A percentile compares a stretch with the other conserved stretches of the same genome.
These are phyloP conservation scores for Pollenia angustigena DNA, from an alignment of 2,888 invertebrate genomes.

Conservation along the genomic window DNA sequence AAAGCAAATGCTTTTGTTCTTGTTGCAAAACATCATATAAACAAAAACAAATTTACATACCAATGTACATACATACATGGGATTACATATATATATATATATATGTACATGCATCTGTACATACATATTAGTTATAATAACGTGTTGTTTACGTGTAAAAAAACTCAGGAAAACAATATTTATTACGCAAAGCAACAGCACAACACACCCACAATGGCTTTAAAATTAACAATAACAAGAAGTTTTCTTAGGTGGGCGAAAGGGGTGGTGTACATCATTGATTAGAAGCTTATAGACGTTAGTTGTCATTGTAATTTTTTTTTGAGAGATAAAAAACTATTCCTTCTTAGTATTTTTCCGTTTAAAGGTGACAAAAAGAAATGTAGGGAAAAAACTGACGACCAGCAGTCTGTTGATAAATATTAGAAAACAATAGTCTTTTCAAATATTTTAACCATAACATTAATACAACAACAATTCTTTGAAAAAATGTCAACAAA, in stretches of 20 bases:
- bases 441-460: slow-evolving; percentile 2
- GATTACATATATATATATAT: no score
- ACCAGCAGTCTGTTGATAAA: slow-evolving; percentile 61
- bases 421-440: not conserved
- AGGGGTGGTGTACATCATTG: not conserved
- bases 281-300: slow-evolving; percentile 14
- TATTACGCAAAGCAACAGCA: slow-evolving; percentile 36
- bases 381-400: slow-evolving; percentile 47
- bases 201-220: slow-evolving; percentile 55
- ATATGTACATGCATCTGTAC: not conserved
- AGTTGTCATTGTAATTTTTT: not conserved
- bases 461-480: not conserved
- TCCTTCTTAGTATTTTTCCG: slow-evolving; percentile 56
- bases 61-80: not conserved
- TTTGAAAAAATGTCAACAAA: not conserved
- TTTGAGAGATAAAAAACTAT: slow-evolving; percentile 4
- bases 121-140: not conserved
- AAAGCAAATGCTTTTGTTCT: slow-evolving; percentile 36
- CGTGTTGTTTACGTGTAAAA: slow-evolving; percentile 27
- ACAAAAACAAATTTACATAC: not conserved
- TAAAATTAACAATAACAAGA: not conserved
- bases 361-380: slow-evolving; percentile 23
- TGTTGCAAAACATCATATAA: slow-evolving; percentile 21
- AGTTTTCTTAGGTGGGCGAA: not conserved
- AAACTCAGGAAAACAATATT: slow-evolving; percentile 42